Evolutionary conservation across 2,888 invertebrate species (phyloP).

Genomic region (Xanthorhoe designata): DNA sequence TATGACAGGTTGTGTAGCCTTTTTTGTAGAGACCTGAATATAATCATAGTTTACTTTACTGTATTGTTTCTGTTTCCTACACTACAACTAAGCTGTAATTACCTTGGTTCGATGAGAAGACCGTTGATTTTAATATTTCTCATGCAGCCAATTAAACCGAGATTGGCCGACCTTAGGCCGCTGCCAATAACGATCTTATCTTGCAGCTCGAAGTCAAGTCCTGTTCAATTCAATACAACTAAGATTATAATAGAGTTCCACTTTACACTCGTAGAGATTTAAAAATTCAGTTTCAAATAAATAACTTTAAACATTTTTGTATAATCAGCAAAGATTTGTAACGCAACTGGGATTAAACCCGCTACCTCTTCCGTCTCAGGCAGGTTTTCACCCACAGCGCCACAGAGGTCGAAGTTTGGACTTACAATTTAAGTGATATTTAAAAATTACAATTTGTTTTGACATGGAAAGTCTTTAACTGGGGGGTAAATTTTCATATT

Average conservation of each 20-base stretch:
- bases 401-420: too few relatives aligned
- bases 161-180: conserved; percentile 89
- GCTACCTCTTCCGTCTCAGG: too few relatives aligned
- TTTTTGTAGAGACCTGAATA: not conserved
- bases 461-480: too few relatives aligned
- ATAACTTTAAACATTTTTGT: too few relatives aligned
- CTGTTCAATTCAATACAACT: conserved; percentile 50
- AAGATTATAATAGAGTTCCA: conserved; percentile 2
- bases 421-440: too few relatives aligned
- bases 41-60: not conserved
- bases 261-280: too few relatives aligned
- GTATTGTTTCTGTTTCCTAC: conserved; percentile 15
- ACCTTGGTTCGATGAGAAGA: conserved; percentile 89
- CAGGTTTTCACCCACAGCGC: too few relatives aligned
- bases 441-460: too few relatives aligned
- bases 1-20: not conserved
- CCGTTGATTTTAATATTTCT: conserved; percentile 94
- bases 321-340: too few relatives aligned
- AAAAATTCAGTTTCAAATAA: too few relatives aligned
- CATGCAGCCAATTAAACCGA: conserved; percentile 96
- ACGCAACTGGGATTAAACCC: too few relatives aligned
- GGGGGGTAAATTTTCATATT: too few relatives aligned
- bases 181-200: conserved; percentile 92
- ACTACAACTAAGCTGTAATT: conserved; percentile 15
- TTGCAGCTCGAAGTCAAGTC: conserved; percentile 88